Base-by-base conservation (phyloP, 2,797 vertebrate genomes). In the Phataginus tricuspis region DNA sequence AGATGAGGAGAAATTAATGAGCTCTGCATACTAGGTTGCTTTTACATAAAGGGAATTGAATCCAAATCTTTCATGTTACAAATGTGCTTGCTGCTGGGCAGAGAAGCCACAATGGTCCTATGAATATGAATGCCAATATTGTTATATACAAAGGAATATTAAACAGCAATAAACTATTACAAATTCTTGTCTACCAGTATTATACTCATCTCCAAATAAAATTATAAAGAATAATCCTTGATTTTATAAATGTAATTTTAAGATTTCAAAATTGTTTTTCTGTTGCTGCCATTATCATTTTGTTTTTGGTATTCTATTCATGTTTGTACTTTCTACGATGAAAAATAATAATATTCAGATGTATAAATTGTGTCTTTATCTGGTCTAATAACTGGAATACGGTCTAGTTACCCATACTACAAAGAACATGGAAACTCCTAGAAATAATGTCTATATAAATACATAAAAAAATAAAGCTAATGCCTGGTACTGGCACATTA, bases 1-100 rank as follows among this genome's bases (percentile, higher is more conserved):
- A 55, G 14, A 23, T 51, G 49, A 86, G 86, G 55, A 11, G 14
- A 87, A 96, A 97, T 94, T 85, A 98, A 97, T 88, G 74, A 96
- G 79, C 57, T 97, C 91, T 49, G 37, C 91, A 34, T 0, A 93
- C 0, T 61, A 88, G 59, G 55, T 71, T 88, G 74, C 83, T 74
- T 93, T 94, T 85, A 95, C 82, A 42, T 86, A 87, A 97, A 88
- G 19, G 9, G 12, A 88, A 95, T 86, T 34, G 16, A 91, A 84
- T 90, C 72, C 15, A 84, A 78, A 19, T 95, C n/a, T 78, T 90
- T 96, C 69, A 93, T 2, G 0, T 68, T 34, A 11, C 23, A 89
- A 96, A 96, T 59, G 12, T 96, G 92, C 69, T 77, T 59, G 53
- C 59, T 87, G 27, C 21, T 92, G 79, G 45, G 34, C 55, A 77